Base-by-base conservation (phyloP, 2,113 vertebrate species). In the Chloroceryle aenea region DNA sequence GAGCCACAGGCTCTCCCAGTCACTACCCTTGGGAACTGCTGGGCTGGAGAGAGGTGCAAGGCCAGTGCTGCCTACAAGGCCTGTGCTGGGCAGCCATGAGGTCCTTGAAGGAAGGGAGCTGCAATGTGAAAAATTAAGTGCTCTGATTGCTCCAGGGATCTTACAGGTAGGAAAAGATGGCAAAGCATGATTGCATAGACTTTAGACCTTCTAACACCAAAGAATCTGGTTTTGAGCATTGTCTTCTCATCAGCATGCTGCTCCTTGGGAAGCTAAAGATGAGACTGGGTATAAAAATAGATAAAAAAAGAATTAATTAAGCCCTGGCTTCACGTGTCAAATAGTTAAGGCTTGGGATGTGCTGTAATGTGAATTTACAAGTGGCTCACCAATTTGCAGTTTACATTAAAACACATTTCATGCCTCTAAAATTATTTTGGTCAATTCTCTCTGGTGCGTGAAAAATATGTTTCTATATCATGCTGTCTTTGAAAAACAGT, bases 21-120 rank as follows among this genome's bases (percentile, higher is more conserved):
- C 7, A 27, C 56, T 45, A 27, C 13, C 27, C 38, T 45, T 42
- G 25, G n/a, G 48, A 92, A 38, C 1, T 8, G 43, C 43, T 85
- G 58, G 13, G 14, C 10, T 6, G 4, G 21, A 75, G 14, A 32
- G 38, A 69, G 5, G 6, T 75, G 19, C 62, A 7, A 77, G 66
- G 66, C 22, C 29, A 76, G 22, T 0, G 2, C 4, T 4, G 2
- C 25, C 26, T 1, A 0, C 1, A 4, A 85, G 6, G 12, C 23
- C 16, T 82, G 32, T 78, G 64, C 23, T 71, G 29, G 25, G 10
- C 14, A 72, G 58, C 14, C 32, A 10, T 6, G 14, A 27, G 25
- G 7, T 73, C 78, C 30, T 61, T 61, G 43, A 88, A 90, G 40
- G 36, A 73, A 69, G 11, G 10, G 19, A 88, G 14, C 6, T 58